Base-by-base conservation (phyloP, 2,888 invertebrate genomes). In the Mactromeris polynyma region DNA sequence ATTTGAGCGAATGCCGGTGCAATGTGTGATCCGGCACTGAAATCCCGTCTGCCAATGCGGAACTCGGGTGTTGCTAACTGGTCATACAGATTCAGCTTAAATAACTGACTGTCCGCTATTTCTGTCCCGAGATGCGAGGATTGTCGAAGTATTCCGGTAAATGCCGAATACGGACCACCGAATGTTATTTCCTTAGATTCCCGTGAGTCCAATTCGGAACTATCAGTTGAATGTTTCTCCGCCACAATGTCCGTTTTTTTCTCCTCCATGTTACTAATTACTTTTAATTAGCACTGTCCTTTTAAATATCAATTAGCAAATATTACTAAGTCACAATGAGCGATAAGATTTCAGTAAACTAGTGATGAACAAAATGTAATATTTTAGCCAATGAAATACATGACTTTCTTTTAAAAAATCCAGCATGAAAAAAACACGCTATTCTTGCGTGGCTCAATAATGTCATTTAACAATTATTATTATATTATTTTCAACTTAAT, bases 1-100 rank as follows among this genome's bases (percentile, higher is more conserved):
- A 92, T 92, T 31, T 92, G 92, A 58, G 90, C 92, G 42, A 92
- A 92, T 7, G 92, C 92, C 14, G 92, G 92, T 1, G 92, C 89
- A 40, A 92, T 89, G 14, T 88, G 92, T 11, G 90, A 33, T 19
- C 89, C 89, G 19, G 38, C 38, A 1, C 51, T 69, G 40, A 81
- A n/a, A 46, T 64, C 81, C 33, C 31, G 51, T 19, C 84, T 69
- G 7, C 51, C 51, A 26, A 31, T n/a, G 14, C 42, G 51, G 26
- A 81, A 38, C 4, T 85, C 54, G 36, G 73, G 42, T n/a, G 85
- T 78, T 3, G 81, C 26, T n/a, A 81, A 78, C 4, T 78, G 88
- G 17, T 33, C 78, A 17, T 82, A 46, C 14, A 46, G 46, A n/a
- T 69, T 46, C 21, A 42, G 73, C 21, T 82, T 82, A 58, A 82